Percentiles rank a stretch among this genome's conserved stretches.
Conservation (phyloP, 2,888 invertebrate genomes). For the Pachliopta kotzebuea region DNA sequence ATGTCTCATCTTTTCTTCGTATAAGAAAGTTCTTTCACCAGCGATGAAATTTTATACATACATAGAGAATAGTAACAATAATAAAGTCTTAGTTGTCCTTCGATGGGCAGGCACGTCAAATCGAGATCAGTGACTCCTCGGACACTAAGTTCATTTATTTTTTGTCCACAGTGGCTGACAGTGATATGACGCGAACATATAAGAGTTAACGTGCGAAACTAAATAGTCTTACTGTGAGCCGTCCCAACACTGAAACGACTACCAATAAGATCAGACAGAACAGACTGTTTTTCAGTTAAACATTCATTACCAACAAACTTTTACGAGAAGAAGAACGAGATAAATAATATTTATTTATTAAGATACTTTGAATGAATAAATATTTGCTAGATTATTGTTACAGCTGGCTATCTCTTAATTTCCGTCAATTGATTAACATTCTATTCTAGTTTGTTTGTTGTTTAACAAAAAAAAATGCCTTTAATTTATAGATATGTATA, state of each 20-base stretch:
- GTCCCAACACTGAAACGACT: constrained; percentile 52
- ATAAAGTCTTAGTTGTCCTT: constrained; percentile 12
- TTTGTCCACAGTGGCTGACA: constrained; percentile 50
- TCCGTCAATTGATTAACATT: too few relatives aligned
- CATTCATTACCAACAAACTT: neutral
- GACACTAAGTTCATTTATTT: constrained; percentile 42
- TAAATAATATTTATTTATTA: too few relatives aligned
- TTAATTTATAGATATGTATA: too few relatives aligned
- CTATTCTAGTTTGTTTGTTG: too few relatives aligned
- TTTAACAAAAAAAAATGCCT: too few relatives aligned
- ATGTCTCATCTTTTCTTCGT: too few relatives aligned
- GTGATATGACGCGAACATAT: constrained; percentile 56
- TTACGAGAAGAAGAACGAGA: too few relatives aligned
- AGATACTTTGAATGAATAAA: too few relatives aligned
- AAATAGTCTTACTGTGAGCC: constrained; percentile 42
- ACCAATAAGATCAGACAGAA: constrained; percentile 19
- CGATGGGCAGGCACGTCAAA: constrained; percentile 29
- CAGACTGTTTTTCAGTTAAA: neutral
- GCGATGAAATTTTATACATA: neutral
- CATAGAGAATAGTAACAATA: constrained; percentile 1
- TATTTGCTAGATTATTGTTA: neutral
- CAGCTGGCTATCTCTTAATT: neutral
- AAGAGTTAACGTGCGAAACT: constrained; percentile 52
- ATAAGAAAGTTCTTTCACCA: too few relatives aligned
- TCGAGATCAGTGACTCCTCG: constrained; percentile 35